These are phyloP conservation scores for Symphodus melops DNA, from an alignment of 2,113 vertebrate genomes.

Conservation along the genomic window DNA sequence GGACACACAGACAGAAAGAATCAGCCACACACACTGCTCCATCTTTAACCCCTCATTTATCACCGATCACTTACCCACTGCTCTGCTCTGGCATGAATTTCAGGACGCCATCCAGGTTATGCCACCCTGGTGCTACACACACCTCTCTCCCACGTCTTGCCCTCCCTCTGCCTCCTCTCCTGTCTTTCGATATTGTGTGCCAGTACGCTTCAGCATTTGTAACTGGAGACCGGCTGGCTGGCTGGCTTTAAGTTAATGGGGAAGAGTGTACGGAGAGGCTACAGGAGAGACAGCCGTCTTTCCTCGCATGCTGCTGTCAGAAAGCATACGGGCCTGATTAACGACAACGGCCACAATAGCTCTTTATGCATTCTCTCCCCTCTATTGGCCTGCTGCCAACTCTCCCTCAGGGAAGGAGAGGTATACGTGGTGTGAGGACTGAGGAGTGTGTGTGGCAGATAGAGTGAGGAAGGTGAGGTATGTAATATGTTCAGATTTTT, in stretches of 20 bases:
- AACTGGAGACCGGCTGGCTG: slow-evolving; percentile 76
- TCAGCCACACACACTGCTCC: slow-evolving; percentile 14
- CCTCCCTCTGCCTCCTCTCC: slow-evolving; percentile 36
- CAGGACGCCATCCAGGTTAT: slow-evolving; percentile 41
- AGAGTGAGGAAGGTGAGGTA: slow-evolving; percentile 56
- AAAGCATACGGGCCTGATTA: slow-evolving; percentile 84
- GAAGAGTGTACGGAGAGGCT: slow-evolving; percentile 65
- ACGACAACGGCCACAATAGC: slow-evolving; percentile 82
- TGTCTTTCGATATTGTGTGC: slow-evolving; percentile 75
- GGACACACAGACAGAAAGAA: slow-evolving; percentile 25
- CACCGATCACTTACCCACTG: slow-evolving; percentile 41
- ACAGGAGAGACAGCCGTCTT: slow-evolving; percentile 73
- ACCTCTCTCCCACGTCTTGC: slow-evolving; percentile 48
- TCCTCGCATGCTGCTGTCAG: slow-evolving; percentile 81
- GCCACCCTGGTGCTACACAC: slow-evolving; percentile 65
- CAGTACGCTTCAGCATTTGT: slow-evolving; percentile 65
- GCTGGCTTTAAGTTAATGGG: slow-evolving; percentile 68
- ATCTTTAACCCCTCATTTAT: slow-evolving; percentile 54
- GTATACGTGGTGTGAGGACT: slow-evolving; percentile 51
- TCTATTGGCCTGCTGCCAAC: slow-evolving; percentile 77
- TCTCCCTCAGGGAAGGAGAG: slow-evolving; percentile 71
- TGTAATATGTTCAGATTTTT: slow-evolving; percentile 65
- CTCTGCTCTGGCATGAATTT: slow-evolving; percentile 31
- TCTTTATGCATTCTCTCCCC: slow-evolving; percentile 78
- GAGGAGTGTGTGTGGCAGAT: background rate